Evolutionary conservation across 2,113 vertebrate genomes (phyloP), one percentile per base, ranked within the genome.

Genomic region (Ophthalmotilapia sp.): DNA sequence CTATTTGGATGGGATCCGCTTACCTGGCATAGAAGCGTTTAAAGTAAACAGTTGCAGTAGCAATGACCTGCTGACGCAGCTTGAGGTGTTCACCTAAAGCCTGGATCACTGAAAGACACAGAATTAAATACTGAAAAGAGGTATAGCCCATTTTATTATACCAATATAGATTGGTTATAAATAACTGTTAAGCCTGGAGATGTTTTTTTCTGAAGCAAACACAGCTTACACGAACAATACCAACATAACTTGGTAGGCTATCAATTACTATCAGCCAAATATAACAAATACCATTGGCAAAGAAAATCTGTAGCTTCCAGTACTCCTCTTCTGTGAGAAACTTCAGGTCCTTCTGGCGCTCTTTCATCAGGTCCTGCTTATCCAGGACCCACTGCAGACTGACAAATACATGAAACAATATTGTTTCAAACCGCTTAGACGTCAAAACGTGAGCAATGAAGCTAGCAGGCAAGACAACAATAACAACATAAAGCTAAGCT

Each of bases 1-100:
- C 38, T 73, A 73, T 23, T 23, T 70, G 65, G 38, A 0, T 23
- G 65, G 7, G 1, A 70, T 70, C 12, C 12, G 1, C 94, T 94
- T 95, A 99, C 99, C 99, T 98, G 94, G 98, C 98, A 96, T 99
- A 99, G 96, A 99, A 99, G 90, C 99, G 98, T 96, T 99, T 99
- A 95, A 99, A 99, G 96, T 99, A 99, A 84, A 99, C 99, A 7
- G 99, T 99, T 91, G 99, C 99, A 53, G 99, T 99, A 73, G 99
- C 99, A 93, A 99, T 99, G 95, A 99, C 99, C 97, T 99, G 99
- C 95, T 99, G 98, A 95, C 99, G 97, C 95, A 99, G 97, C 96
- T 99, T 99, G 97, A 99, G 96, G 93, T 99, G 99, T 95, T 99
- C 99, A 90, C 99, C 99, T 95, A 99, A 96, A 93, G 99, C 98